Percentiles rank a stretch among this genome's conserved stretches.
Conservation (phyloP, 2,888 invertebrate species). For the Colostygia pectinataria region DNA sequence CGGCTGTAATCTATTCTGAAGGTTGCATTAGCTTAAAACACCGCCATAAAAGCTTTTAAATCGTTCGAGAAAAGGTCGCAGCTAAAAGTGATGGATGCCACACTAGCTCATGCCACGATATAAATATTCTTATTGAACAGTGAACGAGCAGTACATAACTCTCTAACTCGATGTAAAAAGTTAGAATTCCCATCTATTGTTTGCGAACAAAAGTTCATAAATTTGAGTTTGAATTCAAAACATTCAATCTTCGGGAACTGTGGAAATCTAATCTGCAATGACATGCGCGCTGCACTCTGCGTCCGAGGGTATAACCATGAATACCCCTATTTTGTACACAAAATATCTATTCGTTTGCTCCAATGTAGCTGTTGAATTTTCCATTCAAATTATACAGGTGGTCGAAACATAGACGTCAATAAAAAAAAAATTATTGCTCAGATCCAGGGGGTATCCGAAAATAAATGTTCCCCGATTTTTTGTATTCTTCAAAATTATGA, state of each 20-base stretch:
- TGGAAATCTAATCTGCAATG: slow-evolving; percentile 33
- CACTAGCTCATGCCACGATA: background rate
- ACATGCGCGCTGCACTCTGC: slow-evolving; percentile 31
- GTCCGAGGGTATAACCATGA: slow-evolving; percentile 31
- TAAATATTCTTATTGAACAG: slow-evolving; percentile 1
- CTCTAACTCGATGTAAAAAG: slow-evolving; percentile 17
- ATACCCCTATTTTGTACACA: slow-evolving; percentile 29
- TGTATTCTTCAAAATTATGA: no score
- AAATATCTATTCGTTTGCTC: slow-evolving; percentile 15
- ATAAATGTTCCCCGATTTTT: no score
- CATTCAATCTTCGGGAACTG: slow-evolving; percentile 30
- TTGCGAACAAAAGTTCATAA: slow-evolving; percentile 23
- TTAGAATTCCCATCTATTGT: slow-evolving; percentile 16
- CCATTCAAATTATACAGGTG: no score
- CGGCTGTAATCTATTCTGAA: no score
- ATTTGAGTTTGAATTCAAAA: slow-evolving; percentile 27
- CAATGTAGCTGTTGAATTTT: background rate
- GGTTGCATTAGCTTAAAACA: no score
- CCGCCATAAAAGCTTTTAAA: no score
- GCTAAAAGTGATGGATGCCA: background rate
- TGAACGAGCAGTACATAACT: slow-evolving; percentile 14
- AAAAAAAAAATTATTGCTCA: no score
- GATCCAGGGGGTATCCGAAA: no score
- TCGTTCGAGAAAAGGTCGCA: background rate
- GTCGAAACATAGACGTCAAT: no score